Base-by-base conservation (phyloP, 2,888 invertebrate genomes). In the Esperia sulphurella region DNA sequence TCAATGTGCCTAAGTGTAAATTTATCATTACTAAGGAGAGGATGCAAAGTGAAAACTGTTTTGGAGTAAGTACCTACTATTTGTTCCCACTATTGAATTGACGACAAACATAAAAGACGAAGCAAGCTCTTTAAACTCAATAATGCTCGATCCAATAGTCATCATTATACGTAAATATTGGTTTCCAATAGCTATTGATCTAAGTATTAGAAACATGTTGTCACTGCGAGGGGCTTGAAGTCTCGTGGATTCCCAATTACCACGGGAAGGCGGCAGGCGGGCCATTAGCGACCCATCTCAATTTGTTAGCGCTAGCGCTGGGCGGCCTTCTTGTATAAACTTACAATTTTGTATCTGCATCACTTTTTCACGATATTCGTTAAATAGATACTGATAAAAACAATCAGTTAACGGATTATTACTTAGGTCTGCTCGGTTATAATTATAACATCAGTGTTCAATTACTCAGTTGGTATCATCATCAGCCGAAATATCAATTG, bases 231-330 rank as follows among this genome's bases (percentile, higher is more conserved):
- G 64, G 63, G 62, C 65, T 37, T 49, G 57, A 54, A 58, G 58
- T 63, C 58, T 71, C 68, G 70, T 75, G 69, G 57, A 57, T 61
- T 66, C 65, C 55, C 68, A 72, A 74, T 75, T 73, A 72, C 66
- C 68, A 67, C 45, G 44, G 57, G 46, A 45, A 38, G 53, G 51
- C 51, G 59, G 58, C 55, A 58, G 58, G 58, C 55, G 58, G 58
- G 43, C 69, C 64, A 74, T 75, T 75, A 76, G 71, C 67, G 62
- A 55, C 59, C 48, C 59, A 61, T 62, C 63, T 70, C 72, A 65
- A 73, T 76, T 72, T 62, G 72, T 72, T 76, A 74, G 71, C 67
- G 65, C 63, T 59, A 13, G 14, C 9, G 39, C n/a, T 12, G 31
- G 42, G 39, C 41, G 28, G 31, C 14, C 39, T 14, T 14, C 39